Percentiles rank a stretch among this genome's conserved stretches.
Evolutionary conservation across 2,888 invertebrate species (phyloP).

Genomic region (Eupithecia subfuscata): DNA sequence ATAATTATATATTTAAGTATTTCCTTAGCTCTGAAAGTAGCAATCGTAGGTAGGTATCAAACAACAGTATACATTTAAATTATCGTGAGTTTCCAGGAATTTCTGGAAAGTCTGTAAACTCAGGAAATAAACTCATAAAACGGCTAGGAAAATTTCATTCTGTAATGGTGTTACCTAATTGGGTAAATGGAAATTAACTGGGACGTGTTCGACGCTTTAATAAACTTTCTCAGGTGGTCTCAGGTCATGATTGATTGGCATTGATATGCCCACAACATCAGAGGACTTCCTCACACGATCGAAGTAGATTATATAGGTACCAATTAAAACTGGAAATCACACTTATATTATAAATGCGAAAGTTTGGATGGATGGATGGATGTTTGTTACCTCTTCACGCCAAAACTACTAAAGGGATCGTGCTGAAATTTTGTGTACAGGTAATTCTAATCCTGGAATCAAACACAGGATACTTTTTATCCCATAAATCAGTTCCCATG

Average conservation of each 20-base stretch:
- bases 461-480: too few species aligned
- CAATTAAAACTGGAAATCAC: too few species aligned
- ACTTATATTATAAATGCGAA: too few species aligned
- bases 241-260: constrained; percentile 13
- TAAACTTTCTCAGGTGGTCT: constrained; percentile 59
- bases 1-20: not conserved
- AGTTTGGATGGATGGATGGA: too few species aligned
- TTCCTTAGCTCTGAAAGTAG: not conserved
- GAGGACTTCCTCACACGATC: not conserved
- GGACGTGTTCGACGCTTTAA: constrained; percentile 64
- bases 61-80: not conserved
- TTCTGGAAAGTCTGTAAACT: not conserved
- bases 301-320: too few species aligned
- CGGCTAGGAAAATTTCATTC: constrained; percentile 56
- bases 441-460: too few species aligned
- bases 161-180: constrained; percentile 70
- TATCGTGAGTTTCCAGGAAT: not conserved
- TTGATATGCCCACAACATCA: constrained; percentile 23
- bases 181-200: constrained; percentile 68
- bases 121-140: constrained; percentile 16
- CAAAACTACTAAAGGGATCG: too few species aligned
- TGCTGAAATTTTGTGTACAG: too few species aligned
- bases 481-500: too few species aligned
- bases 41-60: not conserved
- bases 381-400: too few species aligned